Percentiles rank a stretch among this genome's conserved stretches.
phyloP scores from a whole-genome alignment of 2,888 invertebrate species.

The Mayetiola destructor region DNA sequence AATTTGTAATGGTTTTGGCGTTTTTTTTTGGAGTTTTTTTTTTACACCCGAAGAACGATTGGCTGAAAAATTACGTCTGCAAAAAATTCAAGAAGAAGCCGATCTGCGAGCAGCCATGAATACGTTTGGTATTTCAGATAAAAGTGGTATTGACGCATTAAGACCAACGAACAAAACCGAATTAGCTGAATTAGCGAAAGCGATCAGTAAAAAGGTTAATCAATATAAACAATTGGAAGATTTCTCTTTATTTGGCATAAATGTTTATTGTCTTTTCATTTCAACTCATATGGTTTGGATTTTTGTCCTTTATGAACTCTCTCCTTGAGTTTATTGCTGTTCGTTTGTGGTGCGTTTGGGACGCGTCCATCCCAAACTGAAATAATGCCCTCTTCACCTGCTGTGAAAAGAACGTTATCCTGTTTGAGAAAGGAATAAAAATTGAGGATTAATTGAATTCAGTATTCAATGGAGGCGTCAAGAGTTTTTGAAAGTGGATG shows the following conservation, averaged over 20 bases:
- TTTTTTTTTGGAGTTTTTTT: too few relatives aligned
- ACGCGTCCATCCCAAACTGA: constrained; percentile 39
- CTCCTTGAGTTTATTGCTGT: neutral
- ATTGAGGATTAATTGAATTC: too few relatives aligned
- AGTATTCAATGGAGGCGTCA: constrained; percentile 9
- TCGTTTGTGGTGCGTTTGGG: neutral
- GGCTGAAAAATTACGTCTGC: constrained; percentile 59
- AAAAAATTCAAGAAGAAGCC: constrained; percentile 75
- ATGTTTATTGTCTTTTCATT: neutral
- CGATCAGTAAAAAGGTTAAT: constrained; percentile 54
- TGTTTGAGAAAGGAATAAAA: constrained; percentile 15
- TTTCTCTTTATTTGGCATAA: neutral
- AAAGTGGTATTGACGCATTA: constrained; percentile 47
- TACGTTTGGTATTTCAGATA: constrained; percentile 58
- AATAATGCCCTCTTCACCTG: constrained; percentile 51
- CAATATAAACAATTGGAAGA: constrained; percentile 22
- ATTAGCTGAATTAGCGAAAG: constrained; percentile 60
- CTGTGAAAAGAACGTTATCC: constrained; percentile 45
- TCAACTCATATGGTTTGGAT: neutral
- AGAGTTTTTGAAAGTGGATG: neutral
- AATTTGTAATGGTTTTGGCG: neutral
- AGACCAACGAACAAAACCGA: constrained; percentile 63
- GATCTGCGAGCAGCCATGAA: constrained; percentile 77
- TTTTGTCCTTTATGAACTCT: neutral
- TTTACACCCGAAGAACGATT: constrained; percentile 63